Evolutionary conservation across 92 coral and sea anemone species (phyloP), one percentile per base, ranked within the genome.

Genomic region (Epizoanthus stellaris): DNA sequence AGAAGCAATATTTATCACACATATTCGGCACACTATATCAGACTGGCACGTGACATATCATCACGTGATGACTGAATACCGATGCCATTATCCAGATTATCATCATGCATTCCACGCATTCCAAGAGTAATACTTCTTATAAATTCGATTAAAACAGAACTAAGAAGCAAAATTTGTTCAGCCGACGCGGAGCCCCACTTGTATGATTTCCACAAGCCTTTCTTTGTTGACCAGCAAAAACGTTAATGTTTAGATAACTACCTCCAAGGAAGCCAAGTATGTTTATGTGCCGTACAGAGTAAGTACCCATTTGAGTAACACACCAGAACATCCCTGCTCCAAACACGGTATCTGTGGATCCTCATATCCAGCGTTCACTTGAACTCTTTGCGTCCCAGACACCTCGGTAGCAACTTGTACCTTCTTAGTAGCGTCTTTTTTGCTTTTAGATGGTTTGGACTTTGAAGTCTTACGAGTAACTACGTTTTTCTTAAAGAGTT

Each of bases 351-450:
- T 94, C 20, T 92, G 97, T 8, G 99, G 99, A 82, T 91, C 92
- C 75, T 96, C 99, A 80, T 96, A 96, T n/a, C 99, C 99, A 42
- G 99, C 99, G 70, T 96, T 96, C 19, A 96, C 99, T 84, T 96
- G 99, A 11, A 96, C 99, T 13, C 99, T 84, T 70, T 96, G 99
- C 53, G 98, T 94, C 9, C 93, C 99, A 67, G 95, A 83, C 75
- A 91, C 99, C 72, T 96, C 95, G 8, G 85, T 90, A 40, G 98
- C 97, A 8, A 96, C 99, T 85, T 96, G 99, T 2, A 96, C 99
- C 54, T 96, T 96, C 80, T 93, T 94, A 4, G 92, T 87, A 76
- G 92, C 86, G 53, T 89, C 84, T 90, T 75, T 90, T 69, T 77
- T 88, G 56, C 70, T 23, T n/a, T 68, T 65, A 43, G 90, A 70